Conservation (phyloP, 2,888 invertebrate genomes). For the Meandrusa payeni region DNA sequence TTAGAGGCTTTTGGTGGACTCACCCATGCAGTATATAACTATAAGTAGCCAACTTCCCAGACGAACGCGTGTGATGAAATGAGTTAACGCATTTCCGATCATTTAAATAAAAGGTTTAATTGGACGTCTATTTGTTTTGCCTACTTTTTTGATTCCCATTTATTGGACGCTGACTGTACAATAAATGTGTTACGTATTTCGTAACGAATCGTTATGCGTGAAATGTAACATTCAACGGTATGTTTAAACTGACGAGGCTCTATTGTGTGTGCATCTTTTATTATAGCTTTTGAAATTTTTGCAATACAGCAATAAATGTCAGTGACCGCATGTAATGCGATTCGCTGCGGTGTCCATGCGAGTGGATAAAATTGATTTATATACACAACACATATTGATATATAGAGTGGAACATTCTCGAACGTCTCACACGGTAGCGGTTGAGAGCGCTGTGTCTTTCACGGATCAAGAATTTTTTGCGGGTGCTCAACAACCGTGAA, state of each 20-base stretch:
- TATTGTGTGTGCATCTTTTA: conserved; percentile 30
- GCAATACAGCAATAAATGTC: conserved; percentile 65
- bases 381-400: conserved; percentile 31
- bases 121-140: too few relatives aligned
- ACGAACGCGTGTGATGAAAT: too few relatives aligned
- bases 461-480: conserved; percentile 31
- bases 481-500: conserved; percentile 42
- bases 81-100: too few relatives aligned
- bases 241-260: conserved; percentile 18
- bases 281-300: conserved; percentile 45
- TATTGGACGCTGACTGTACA: too few relatives aligned
- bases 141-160: too few relatives aligned
- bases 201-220: conserved; percentile 27
- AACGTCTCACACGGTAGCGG: conserved; percentile 34
- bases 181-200: conserved; percentile 15
- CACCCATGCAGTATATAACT: too few relatives aligned
- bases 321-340: conserved; percentile 69
- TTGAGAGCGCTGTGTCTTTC: conserved; percentile 29
- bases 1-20: too few relatives aligned
- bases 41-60: too few relatives aligned
- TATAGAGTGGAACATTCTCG: conserved; percentile 24
- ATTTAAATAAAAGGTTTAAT: too few relatives aligned
- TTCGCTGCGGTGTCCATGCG: conserved; percentile 63
- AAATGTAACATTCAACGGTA: conserved; percentile 24
- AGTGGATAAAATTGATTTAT: conserved; percentile 67